These are phyloP conservation scores for Dysdera silvatica DNA, from an alignment of 1,140 invertebrate genomes.

Conservation along the genomic window DNA sequence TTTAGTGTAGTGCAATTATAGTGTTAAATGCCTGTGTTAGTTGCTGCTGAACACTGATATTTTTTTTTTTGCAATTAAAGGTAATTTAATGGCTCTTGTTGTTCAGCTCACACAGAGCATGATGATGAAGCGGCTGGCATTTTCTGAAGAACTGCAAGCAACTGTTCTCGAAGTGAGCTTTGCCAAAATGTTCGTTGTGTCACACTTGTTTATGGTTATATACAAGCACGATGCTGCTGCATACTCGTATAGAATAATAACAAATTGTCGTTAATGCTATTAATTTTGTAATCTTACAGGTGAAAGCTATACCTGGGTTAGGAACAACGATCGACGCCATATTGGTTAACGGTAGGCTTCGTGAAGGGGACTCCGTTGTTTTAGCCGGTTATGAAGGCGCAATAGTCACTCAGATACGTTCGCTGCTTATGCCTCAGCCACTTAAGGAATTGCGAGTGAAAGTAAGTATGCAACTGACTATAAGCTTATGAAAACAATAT, in stretches of 20 bases:
- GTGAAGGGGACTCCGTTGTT: constrained; percentile 88
- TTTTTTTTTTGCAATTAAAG: too few species aligned
- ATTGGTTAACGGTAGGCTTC: constrained; percentile 87
- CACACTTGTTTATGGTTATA: too few species aligned
- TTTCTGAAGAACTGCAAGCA: constrained; percentile 86
- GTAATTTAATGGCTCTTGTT: constrained; percentile 86
- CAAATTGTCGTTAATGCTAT: background rate
- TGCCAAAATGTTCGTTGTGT: too few species aligned
- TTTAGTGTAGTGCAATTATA: too few species aligned
- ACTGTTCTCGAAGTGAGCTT: constrained; percentile 78
- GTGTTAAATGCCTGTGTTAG: too few species aligned
- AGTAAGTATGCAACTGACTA: constrained; percentile 47
- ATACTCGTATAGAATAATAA: background rate
- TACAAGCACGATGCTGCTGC: too few species aligned
- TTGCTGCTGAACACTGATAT: too few species aligned
- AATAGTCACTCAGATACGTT: constrained; percentile 94
- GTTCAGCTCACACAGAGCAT: constrained; percentile 85
- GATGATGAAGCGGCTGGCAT: constrained; percentile 81
- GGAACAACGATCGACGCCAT: constrained; percentile 99
- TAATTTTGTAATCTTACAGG: constrained; percentile 43
- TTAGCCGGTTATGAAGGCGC: constrained; percentile 96
- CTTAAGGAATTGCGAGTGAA: constrained; percentile 96
- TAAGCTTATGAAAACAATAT: too few species aligned
- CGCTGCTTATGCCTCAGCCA: constrained; percentile 93
- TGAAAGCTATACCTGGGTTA: constrained; percentile 93